phyloP scores from a whole-genome alignment of 2,113 vertebrate genomes.

The Pluvialis apricaria region DNA sequence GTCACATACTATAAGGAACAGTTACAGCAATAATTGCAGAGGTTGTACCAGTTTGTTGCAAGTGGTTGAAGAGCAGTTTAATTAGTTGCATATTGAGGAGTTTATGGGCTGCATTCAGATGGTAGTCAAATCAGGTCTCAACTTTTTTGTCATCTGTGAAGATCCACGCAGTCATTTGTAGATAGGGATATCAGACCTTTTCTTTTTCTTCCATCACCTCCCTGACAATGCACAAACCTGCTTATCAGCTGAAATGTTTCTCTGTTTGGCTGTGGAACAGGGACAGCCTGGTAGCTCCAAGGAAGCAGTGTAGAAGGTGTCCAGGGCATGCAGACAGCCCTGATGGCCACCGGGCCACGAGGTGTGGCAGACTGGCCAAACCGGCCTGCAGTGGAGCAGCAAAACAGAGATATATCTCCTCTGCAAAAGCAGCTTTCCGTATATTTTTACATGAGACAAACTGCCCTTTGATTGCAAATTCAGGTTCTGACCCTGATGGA shows the following conservation, averaged over 20 bases:
- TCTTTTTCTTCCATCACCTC: background rate
- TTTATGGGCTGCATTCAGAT: background rate
- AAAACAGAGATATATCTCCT: background rate
- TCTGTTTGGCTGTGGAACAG: background rate
- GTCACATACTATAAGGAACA: background rate
- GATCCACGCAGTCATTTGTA: background rate
- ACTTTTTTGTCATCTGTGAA: background rate
- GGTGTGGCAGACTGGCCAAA: background rate
- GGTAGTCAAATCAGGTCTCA: background rate
- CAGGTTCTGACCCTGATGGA: background rate
- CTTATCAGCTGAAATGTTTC: background rate
- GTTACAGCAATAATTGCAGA: background rate
- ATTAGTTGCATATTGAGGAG: background rate
- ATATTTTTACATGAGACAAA: background rate
- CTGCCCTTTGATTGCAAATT: background rate
- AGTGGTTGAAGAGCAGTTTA: background rate
- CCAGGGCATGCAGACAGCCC: background rate
- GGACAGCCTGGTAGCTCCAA: background rate
- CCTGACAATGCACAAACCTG: background rate
- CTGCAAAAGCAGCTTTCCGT: background rate
- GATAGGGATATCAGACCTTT: fast-evolving
- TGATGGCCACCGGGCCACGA: background rate
- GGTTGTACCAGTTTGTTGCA: background rate
- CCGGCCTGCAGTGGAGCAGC: background rate
- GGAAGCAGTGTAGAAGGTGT: background rate